Base-by-base conservation (phyloP, 2,797 vertebrate genomes). In the Spatula clypeata region DNA sequence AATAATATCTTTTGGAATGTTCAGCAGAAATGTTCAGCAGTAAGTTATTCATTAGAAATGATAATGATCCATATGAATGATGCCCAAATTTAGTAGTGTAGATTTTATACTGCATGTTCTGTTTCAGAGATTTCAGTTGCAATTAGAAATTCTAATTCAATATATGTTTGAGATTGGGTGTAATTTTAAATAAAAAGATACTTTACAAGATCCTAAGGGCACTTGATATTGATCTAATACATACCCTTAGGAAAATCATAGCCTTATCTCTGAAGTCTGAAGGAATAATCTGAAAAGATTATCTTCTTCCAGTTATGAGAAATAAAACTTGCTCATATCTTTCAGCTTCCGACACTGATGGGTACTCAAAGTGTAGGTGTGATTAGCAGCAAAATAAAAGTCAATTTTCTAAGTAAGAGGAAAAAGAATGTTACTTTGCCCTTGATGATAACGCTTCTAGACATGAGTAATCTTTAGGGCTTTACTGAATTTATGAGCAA, bases 401-500 rank as follows among this genome's bases (percentile, higher is more conserved):
- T 93, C 96, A 87, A 70, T 94, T 96, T 95, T 93, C 76, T 79
- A 16, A 65, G 9, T 58, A 36, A 91, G 27, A 86, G 11, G n/a
- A 57, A 74, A 90, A 89, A 88, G 53, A 84, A 90, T 89, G 75
- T 88, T 90, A 65, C 79, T 92, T 93, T 93, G 62, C 31, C 79
- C 69, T 81, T 70, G 42, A 86, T 90, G 75, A 82, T 80, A 88
- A 69, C 0, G 0, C 42, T 86, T 71, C 15, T 90, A 91, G 82
- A 92, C 3, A 0, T 94, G 75, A 95, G 42, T 88, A 96, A 94
- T 93, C 42, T 73, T 79, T 74, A 87, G 64, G 31, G 64, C 73
- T 94, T 86, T 81, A 84, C 5, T 88, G 89, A 90, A 94, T 96
- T 89, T 91, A 71, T 88, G 65, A 91, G 76, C 73, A 94, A 73